Percentiles rank a stretch among this genome's conserved stretches.
Conservation (phyloP, 1,140 invertebrate genomes). For the Bombus turneri region DNA sequence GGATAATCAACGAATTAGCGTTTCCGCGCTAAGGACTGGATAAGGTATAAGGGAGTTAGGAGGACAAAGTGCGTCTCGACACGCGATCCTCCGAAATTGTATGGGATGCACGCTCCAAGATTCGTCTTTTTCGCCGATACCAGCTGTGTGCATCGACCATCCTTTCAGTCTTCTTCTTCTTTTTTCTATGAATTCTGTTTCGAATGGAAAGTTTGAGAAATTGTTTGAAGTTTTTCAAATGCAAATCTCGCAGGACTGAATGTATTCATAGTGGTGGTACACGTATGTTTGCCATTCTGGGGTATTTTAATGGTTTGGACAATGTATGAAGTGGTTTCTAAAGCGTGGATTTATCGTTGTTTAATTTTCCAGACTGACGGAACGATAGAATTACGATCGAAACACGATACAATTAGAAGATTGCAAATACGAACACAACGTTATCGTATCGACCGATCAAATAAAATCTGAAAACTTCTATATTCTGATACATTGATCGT, state of each 20-base stretch:
- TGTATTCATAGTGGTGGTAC: not conserved
- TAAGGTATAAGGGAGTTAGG: slow-evolving; percentile 74
- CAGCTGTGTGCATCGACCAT: not conserved
- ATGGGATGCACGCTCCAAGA: slow-evolving; percentile 53
- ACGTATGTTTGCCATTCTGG: not conserved
- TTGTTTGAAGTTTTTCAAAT: not conserved
- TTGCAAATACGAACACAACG: no score
- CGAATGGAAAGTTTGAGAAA: not conserved
- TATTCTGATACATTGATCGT: no score
- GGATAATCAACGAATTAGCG: slow-evolving; percentile 79
- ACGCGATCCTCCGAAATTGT: slow-evolving; percentile 74
- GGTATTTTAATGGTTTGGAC: no score
- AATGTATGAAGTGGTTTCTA: no score
- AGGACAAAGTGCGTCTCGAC: slow-evolving; percentile 78
- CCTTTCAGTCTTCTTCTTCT: not conserved
- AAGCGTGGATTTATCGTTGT: no score
- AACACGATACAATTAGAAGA: no score
- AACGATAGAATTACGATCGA: no score
- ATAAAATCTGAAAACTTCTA: no score
- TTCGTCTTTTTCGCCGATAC: slow-evolving; percentile 49
- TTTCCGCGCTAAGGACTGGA: slow-evolving; percentile 76
- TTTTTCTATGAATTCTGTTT: no score
- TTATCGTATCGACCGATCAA: no score
- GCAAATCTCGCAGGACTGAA: not conserved
- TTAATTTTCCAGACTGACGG: no score